Conservation (phyloP, 1,140 invertebrate species). For the Psix sp. region DNA sequence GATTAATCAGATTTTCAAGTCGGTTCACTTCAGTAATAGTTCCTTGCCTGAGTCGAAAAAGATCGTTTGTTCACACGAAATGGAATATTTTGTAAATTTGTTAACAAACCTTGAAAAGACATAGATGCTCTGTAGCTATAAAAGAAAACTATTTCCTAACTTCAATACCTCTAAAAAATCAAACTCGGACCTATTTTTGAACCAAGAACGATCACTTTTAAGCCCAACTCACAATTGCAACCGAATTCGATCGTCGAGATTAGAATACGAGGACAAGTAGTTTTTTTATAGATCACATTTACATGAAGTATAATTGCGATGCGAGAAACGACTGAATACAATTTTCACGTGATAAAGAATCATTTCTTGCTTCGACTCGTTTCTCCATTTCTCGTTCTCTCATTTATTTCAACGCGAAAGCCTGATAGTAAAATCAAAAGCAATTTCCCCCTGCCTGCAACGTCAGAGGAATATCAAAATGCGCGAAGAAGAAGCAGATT, state of each 20-base stretch:
- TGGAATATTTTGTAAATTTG: conserved; percentile 36
- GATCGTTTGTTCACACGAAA: conserved; percentile 26
- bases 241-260: conserved; percentile 10
- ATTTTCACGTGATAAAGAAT: conserved; percentile 20
- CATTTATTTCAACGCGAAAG: conserved; percentile 20
- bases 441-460: conserved; percentile 35
- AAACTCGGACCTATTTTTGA: no score
- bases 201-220: no score
- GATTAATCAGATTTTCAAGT: conserved; percentile 43
- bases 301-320: conserved; percentile 27
- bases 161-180: no score
- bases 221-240: conserved; percentile 23
- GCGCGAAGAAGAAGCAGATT: conserved; percentile 3
- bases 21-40: conserved; percentile 52
- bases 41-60: conserved; percentile 48
- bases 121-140: no score
- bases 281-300: conserved; percentile 46
- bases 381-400: conserved; percentile 13
- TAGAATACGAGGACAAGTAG: background rate
- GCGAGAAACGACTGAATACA: conserved; percentile 44
- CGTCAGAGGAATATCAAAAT: conserved; percentile 41
- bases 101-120: no score
- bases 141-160: no score
- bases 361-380: conserved; percentile 17
- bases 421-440: conserved; percentile 51